These are phyloP conservation scores for Ophion ventricosus DNA, from an alignment of 2,888 invertebrate species.

Conservation along the genomic window DNA sequence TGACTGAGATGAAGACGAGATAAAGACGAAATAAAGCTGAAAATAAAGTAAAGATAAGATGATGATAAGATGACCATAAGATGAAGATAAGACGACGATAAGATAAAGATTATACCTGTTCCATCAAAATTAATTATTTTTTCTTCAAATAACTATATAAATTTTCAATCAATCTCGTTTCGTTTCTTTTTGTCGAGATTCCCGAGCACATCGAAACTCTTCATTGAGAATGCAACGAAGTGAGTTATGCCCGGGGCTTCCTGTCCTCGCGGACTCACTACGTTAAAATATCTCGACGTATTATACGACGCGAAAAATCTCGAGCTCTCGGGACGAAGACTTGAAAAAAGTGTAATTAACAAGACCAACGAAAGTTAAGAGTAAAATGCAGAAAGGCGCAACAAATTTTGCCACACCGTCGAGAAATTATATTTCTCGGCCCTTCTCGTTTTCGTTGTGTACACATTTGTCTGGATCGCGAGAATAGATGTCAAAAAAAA, in stretches of 20 bases:
- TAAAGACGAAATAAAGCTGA: too few relatives aligned
- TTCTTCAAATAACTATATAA: not conserved
- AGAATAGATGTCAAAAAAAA: not conserved
- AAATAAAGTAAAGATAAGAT: too few relatives aligned
- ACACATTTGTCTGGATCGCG: not conserved
- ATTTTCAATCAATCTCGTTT: not conserved
- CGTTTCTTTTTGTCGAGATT: not conserved
- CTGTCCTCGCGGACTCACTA: conserved; percentile 10
- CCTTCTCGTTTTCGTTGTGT: too few relatives aligned
- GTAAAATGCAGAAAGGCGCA: not conserved
- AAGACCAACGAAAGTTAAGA: not conserved
- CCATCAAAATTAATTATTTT: too few relatives aligned
- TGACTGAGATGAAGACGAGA: too few relatives aligned
- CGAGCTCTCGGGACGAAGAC: too few relatives aligned
- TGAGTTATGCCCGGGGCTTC: conserved; percentile 2
- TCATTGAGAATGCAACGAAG: not conserved
- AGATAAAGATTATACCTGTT: too few relatives aligned
- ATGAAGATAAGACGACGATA: too few relatives aligned
- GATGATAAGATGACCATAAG: too few relatives aligned
- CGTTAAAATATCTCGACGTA: conserved; percentile 13
- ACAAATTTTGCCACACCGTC: not conserved
- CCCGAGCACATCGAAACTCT: not conserved
- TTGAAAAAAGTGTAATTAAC: not conserved
- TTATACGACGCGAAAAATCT: conserved; percentile 5
- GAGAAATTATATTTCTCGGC: too few relatives aligned